Evolutionary conservation across 2,113 vertebrate genomes (phyloP).

Genomic region (Phalacrocorax pelagicus): DNA sequence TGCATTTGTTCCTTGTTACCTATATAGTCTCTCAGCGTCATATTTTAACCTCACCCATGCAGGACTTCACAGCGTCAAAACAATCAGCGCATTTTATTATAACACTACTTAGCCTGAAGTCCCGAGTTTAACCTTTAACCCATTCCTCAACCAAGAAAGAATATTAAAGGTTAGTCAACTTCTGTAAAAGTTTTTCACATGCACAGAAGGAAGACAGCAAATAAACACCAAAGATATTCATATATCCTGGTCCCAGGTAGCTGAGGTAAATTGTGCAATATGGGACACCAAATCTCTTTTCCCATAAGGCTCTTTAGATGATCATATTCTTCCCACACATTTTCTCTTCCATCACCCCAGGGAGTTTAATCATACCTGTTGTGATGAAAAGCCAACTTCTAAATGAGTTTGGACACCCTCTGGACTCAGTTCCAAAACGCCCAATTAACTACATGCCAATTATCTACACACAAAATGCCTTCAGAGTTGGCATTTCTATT

Average conservation of each 20-base stretch:
- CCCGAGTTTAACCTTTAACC: neutral
- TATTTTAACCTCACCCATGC: neutral
- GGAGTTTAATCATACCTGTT: conserved; percentile 54
- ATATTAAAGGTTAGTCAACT: neutral
- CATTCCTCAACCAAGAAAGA: neutral
- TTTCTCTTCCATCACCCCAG: conserved; percentile 44
- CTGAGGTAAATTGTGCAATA: conserved; percentile 37
- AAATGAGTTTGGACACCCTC: conserved; percentile 57
- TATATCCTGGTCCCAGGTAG: neutral
- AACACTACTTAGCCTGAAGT: neutral
- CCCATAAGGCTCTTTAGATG: conserved; percentile 23
- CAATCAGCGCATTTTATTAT: neutral
- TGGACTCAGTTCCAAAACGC: conserved; percentile 30
- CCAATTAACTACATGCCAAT: conserved; percentile 22
- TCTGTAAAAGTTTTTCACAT: neutral
- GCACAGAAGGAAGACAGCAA: neutral
- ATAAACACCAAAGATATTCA: neutral
- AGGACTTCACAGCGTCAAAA: neutral
- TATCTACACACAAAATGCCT: conserved; percentile 36
- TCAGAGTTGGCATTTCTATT: conserved; percentile 15
- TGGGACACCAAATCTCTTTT: conserved; percentile 14
- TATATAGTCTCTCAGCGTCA: neutral
- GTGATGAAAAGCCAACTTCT: conserved; percentile 43
- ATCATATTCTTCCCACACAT: conserved; percentile 55
- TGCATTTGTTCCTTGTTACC: neutral